Percentiles rank a stretch among this genome's conserved stretches.
phyloP scores from a whole-genome alignment of 2,888 invertebrate genomes.

The Amphiduros pacificus region DNA sequence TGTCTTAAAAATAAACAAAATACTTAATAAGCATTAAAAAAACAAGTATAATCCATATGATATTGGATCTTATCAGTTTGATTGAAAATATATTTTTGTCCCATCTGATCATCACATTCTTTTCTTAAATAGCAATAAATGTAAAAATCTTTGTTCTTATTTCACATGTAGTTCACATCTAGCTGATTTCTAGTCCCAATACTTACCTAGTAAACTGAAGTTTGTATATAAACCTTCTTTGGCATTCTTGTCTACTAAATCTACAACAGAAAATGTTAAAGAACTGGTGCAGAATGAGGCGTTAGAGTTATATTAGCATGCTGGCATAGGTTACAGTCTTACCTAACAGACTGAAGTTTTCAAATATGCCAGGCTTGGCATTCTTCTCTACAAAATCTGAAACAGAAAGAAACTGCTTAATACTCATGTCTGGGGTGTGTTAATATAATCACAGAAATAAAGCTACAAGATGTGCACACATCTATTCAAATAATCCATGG shows the following conservation, averaged over 20 bases:
- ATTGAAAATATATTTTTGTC: not conserved
- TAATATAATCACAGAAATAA: too few relatives aligned
- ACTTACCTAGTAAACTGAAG: conserved; percentile 69
- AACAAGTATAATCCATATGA: too few relatives aligned
- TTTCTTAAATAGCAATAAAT: not conserved
- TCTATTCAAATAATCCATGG: too few relatives aligned
- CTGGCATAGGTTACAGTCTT: too few relatives aligned
- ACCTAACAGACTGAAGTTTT: conserved; percentile 75
- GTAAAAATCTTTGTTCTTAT: not conserved
- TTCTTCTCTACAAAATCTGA: conserved; percentile 86
- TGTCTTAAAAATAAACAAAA: too few relatives aligned
- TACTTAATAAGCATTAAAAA: too few relatives aligned
- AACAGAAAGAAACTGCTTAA: conserved; percentile 32
- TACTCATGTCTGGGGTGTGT: too few relatives aligned
- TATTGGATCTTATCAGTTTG: too few relatives aligned
- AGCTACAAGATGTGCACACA: too few relatives aligned
- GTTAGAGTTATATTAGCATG: too few relatives aligned
- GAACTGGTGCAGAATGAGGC: not conserved
- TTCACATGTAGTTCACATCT: not conserved
- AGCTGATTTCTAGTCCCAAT: not conserved
- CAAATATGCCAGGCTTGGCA: conserved; percentile 80
- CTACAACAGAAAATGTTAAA: conserved; percentile 59
- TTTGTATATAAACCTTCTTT: conserved; percentile 83
- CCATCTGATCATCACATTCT: not conserved
- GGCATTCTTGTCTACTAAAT: conserved; percentile 86